Conservation (phyloP, 2,888 invertebrate genomes). For the Aproaerema taeniolella region DNA sequence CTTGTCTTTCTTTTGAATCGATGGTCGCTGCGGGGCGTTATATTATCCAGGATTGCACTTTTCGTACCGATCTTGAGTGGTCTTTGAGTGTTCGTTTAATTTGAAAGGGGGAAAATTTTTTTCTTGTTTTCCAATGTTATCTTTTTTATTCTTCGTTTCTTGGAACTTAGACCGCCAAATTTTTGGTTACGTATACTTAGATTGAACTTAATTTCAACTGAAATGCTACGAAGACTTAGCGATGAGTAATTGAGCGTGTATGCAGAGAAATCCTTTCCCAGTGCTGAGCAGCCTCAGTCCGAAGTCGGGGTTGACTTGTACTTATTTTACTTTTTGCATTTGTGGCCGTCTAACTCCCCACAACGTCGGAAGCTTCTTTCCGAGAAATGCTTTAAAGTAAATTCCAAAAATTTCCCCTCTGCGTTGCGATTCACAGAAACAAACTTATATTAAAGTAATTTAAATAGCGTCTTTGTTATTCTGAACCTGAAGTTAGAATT, state of each 20-base stretch:
- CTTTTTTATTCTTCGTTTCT: no score
- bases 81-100: conserved; percentile 18
- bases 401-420: conserved; percentile 66
- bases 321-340: conserved; percentile 39
- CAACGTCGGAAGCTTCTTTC: conserved; percentile 56
- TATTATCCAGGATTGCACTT: conserved; percentile 38
- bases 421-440: conserved; percentile 61
- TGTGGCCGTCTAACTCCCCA: conserved; percentile 46
- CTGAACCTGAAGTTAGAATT: conserved; percentile 48
- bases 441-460: conserved; percentile 66
- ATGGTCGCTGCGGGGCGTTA: conserved; percentile 44
- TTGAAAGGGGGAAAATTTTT: conserved; percentile 3
- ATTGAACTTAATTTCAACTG: no score
- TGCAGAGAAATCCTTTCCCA: no score
- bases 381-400: conserved; percentile 63
- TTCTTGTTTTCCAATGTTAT: background rate
- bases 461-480: conserved; percentile 63
- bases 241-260: no score
- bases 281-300: no score
- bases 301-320: conserved; percentile 28
- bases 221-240: no score
- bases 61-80: conserved; percentile 14
- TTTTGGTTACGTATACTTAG: no score
- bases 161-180: no score
- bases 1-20: conserved; percentile 65